Percentiles rank a stretch among this genome's conserved stretches.
These are phyloP conservation scores for Trinectes maculatus DNA, from an alignment of 2,113 vertebrate genomes.

Conservation along the genomic window DNA sequence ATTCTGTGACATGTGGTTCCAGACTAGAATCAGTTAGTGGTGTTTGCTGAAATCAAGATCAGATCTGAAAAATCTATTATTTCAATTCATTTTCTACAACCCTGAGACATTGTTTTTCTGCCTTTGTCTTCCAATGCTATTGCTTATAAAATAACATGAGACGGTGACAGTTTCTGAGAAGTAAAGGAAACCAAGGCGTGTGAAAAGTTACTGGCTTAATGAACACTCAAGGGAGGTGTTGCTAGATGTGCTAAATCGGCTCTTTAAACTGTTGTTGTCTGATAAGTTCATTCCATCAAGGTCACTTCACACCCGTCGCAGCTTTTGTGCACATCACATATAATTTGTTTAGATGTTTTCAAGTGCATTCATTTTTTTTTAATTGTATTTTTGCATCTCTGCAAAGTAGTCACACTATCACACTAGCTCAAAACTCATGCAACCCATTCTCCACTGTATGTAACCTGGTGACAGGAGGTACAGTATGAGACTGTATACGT, in stretches of 20 bases:
- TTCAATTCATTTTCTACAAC: slow-evolving; percentile 14
- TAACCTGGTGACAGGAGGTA: too few species aligned
- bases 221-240: slow-evolving; percentile 19
- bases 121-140: not conserved
- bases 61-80: too few species aligned
- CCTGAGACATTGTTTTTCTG: slow-evolving; percentile 11
- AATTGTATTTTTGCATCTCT: too few species aligned
- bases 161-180: not conserved
- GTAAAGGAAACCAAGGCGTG: not conserved
- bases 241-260: slow-evolving; percentile 29
- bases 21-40: not conserved
- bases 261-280: slow-evolving; percentile 9
- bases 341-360: not conserved
- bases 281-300: slow-evolving; percentile 28
- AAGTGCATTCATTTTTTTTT: too few species aligned
- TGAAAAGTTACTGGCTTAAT: slow-evolving; percentile 46
- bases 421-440: too few species aligned
- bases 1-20: too few species aligned
- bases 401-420: too few species aligned
- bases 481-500: too few species aligned
- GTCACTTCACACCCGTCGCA: slow-evolving; percentile 13
- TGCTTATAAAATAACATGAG: slow-evolving; percentile 14
- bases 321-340: slow-evolving; percentile 14
- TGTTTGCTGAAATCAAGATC: not conserved
- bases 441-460: too few species aligned